Conservation (phyloP, 2,797 vertebrate genomes). For the Esox lucius region DNA sequence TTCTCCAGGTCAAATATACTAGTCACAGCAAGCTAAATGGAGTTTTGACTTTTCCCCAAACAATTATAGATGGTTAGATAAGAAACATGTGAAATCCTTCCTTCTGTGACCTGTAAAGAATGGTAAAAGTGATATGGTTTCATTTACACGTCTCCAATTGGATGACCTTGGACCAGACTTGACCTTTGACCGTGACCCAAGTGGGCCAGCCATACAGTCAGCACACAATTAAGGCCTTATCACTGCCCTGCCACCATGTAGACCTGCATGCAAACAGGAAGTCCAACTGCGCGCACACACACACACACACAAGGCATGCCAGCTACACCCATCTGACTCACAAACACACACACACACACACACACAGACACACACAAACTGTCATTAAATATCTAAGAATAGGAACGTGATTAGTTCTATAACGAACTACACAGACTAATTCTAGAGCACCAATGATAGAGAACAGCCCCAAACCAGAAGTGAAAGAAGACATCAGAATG, state of each 20-base stretch:
- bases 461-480: background rate
- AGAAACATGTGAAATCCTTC: too few relatives aligned
- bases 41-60: too few relatives aligned
- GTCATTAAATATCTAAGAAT: background rate
- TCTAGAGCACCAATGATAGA: background rate
- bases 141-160: background rate
- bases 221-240: background rate
- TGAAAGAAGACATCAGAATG: background rate
- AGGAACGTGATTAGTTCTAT: background rate
- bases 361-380: background rate
- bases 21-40: too few relatives aligned
- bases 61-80: too few relatives aligned
- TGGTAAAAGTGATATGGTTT: background rate
- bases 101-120: background rate
- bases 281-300: background rate
- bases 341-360: background rate
- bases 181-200: background rate
- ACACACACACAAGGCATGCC: background rate
- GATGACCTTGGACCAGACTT: background rate
- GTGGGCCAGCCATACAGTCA: background rate
- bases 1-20: too few relatives aligned
- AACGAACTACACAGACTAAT: background rate
- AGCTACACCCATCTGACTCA: slow-evolving; percentile 2
- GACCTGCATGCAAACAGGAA: slow-evolving; percentile 1
- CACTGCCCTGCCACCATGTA: background rate